A percentile compares a stretch with the other conserved stretches of the same genome.
These are phyloP conservation scores for Catostylus mosaicus DNA, from an alignment of 30 jellyfish, hydroid and myxozoan species.

Conservation along the genomic window DNA sequence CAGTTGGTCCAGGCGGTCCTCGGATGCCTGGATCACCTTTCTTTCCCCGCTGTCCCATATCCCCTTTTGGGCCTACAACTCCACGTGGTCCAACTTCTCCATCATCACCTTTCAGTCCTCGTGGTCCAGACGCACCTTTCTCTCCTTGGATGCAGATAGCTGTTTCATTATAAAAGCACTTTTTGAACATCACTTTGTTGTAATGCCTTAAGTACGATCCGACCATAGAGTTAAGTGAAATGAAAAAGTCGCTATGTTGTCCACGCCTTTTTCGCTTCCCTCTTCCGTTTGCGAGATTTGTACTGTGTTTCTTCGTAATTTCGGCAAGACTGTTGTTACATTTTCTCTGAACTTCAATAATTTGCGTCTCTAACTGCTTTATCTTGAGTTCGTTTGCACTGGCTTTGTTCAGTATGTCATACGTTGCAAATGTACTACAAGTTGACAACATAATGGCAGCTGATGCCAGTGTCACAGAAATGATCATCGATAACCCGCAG, in stretches of 20 bases:
- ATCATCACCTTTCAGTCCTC: constrained; percentile 27
- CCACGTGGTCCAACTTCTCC: constrained; percentile 53
- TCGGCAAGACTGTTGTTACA: neutral
- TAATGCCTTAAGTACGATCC: neutral
- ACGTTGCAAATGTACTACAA: constrained; percentile 13
- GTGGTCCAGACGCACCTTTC: constrained; percentile 27
- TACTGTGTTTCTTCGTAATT: neutral
- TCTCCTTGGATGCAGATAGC: constrained; percentile 53
- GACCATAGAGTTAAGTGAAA: neutral
- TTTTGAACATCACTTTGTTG: constrained; percentile 15
- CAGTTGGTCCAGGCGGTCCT: constrained; percentile 64
- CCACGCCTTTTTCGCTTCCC: neutral
- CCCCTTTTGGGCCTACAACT: constrained; percentile 16
- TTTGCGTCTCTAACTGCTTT: neutral
- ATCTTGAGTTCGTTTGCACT: neutral
- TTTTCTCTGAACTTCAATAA: neutral
- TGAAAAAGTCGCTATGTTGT: neutral
- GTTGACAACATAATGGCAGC: constrained; percentile 10
- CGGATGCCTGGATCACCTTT: constrained; percentile 42
- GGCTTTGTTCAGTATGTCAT: neutral
- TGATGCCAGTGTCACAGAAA: neutral
- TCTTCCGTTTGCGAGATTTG: neutral
- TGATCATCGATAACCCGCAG: neutral
- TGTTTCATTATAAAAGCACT: constrained; percentile 34
- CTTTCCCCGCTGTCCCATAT: constrained; percentile 18